Percentiles rank a stretch among this genome's conserved stretches.
phyloP scores from a whole-genome alignment of 1,140 invertebrate genomes.

The Zaprionus lachaisei region DNA sequence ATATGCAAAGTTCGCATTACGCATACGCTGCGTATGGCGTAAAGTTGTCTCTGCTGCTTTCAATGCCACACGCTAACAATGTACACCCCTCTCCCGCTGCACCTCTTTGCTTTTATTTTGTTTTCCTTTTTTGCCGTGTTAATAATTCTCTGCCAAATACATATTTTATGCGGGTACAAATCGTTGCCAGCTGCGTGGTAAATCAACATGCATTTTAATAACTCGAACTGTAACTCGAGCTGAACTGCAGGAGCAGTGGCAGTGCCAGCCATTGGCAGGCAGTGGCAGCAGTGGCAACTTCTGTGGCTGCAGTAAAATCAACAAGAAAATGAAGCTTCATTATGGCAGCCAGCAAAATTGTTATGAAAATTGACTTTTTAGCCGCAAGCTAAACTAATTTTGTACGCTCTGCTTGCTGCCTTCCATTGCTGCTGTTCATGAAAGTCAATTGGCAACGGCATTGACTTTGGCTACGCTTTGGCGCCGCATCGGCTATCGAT shows the following conservation, averaged over 20 bases:
- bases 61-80: constrained; percentile 61
- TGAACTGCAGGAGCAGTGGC: not conserved
- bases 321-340: constrained; percentile 72
- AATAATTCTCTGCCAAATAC: constrained; percentile 70
- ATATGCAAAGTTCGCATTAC: constrained; percentile 75
- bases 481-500: constrained; percentile 29
- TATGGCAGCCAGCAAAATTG: constrained; percentile 72
- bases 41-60: constrained; percentile 49
- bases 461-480: constrained; percentile 40
- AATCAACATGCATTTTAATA: constrained; percentile 69
- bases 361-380: constrained; percentile 81
- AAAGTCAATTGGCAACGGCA: constrained; percentile 64
- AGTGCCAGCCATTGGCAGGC: not conserved
- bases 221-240: constrained; percentile 25
- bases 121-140: constrained; percentile 42
- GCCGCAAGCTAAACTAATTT: constrained; percentile 77
- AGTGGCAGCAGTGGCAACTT: constrained; percentile 1
- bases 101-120: not conserved
- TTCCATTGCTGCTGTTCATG: constrained; percentile 35
- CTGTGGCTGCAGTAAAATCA: constrained; percentile 56
- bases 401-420: constrained; percentile 38
- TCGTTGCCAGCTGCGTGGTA: constrained; percentile 68
- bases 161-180: constrained; percentile 72
- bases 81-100: constrained; percentile 12
- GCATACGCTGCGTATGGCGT: constrained; percentile 58